Evolutionary conservation across 2,797 vertebrate genomes (phyloP).

Genomic region (Tragelaphus eurycerus): DNA sequence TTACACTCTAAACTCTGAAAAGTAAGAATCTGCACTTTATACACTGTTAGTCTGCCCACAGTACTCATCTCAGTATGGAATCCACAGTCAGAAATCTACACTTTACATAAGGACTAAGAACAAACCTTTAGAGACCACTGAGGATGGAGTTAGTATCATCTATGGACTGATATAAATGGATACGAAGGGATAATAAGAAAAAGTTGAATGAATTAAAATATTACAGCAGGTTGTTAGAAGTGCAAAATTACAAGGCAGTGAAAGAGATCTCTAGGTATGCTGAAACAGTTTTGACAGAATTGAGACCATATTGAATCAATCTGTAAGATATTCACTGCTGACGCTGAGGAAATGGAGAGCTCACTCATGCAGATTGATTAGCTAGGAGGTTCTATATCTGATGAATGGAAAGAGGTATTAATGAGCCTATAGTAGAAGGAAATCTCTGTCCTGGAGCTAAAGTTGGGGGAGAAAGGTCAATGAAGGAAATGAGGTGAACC

Average conservation of each 20-base stretch:
- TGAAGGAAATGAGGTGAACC: conserved; percentile 55
- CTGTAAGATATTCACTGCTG: conserved; percentile 56
- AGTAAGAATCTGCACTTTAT: neutral
- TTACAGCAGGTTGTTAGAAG: conserved; percentile 5
- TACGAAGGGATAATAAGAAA: conserved; percentile 14
- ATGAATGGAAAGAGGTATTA: conserved; percentile 64
- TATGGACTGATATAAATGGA: neutral
- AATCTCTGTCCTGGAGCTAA: conserved; percentile 44
- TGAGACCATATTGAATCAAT: conserved; percentile 49
- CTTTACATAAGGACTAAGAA: neutral
- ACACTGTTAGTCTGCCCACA: neutral
- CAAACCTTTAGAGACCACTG: neutral
- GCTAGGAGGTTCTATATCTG: conserved; percentile 43
- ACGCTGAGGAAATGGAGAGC: conserved; percentile 57
- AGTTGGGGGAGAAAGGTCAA: conserved; percentile 54
- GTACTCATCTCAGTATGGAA: neutral
- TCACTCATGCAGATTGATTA: conserved; percentile 49
- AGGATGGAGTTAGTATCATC: neutral
- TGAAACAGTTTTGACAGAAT: conserved; percentile 26
- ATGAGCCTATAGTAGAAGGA: conserved; percentile 53
- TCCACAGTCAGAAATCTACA: neutral
- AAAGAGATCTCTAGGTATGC: conserved; percentile 30
- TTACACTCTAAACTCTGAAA: neutral
- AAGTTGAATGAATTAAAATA: conserved; percentile 34
- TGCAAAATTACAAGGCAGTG: neutral